phyloP scores from a whole-genome alignment of 2,113 vertebrate species.

The Todiramphus chloris region DNA sequence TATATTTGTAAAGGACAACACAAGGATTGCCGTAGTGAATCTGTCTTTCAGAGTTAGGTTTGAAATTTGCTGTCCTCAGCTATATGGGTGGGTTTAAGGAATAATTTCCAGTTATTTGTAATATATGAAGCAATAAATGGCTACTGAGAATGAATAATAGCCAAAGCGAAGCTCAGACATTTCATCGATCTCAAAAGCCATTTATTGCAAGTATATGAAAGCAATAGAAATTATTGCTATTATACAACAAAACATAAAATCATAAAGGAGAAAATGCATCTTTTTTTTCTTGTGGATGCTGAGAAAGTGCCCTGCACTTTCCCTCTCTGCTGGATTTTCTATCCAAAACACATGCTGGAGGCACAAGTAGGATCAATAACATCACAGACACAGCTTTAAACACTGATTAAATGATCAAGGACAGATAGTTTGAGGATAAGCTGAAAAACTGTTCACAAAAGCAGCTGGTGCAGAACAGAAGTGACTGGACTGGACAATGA shows the following conservation, averaged over 20 bases:
- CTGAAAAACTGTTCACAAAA: conserved; percentile 37
- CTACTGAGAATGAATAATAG: conserved; percentile 63
- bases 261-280: conserved; percentile 26
- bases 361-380: conserved; percentile 45
- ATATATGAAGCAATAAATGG: conserved; percentile 53
- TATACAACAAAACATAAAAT: conserved; percentile 55
- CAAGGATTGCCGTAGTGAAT: not conserved
- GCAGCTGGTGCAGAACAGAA: conserved; percentile 12
- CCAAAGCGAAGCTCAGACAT: conserved; percentile 25
- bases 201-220: conserved; percentile 48
- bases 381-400: conserved; percentile 48
- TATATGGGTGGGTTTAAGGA: not conserved
- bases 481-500: conserved; percentile 17
- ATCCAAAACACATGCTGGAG: not conserved
- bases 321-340: conserved; percentile 13
- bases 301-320: not conserved
- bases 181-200: conserved; percentile 47
- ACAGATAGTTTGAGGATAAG: conserved; percentile 20
- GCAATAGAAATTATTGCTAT: conserved; percentile 44
- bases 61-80: conserved; percentile 47
- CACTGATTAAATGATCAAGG: conserved; percentile 57
- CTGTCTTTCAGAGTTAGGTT: conserved; percentile 26
- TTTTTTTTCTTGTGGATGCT: not conserved
- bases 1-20: conserved; percentile 6
- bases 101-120: conserved; percentile 36